These are phyloP conservation scores for Apostichopus parvimensis DNA, from an alignment of 35 echinoderm and acorn worm genomes.

Conservation along the genomic window DNA sequence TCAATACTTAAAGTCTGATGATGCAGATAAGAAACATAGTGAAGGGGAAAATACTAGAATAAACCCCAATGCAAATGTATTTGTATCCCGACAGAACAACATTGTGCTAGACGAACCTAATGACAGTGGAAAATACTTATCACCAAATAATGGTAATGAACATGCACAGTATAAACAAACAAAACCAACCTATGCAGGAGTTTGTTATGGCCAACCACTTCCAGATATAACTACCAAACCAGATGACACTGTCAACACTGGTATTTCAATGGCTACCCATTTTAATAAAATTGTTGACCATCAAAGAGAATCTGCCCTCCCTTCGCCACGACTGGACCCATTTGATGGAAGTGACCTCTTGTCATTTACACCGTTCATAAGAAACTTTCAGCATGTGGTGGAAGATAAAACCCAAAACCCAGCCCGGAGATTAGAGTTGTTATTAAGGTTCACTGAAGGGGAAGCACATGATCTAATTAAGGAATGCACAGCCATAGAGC, in stretches of 20 bases:
- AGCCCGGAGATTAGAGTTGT: background rate
- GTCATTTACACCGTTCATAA: conserved; percentile 53
- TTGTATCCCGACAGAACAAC: too few species aligned
- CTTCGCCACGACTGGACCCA: conserved; percentile 10
- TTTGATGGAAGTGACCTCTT: conserved; percentile 61
- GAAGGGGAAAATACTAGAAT: too few species aligned
- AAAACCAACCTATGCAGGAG: too few species aligned
- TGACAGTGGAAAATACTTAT: too few species aligned
- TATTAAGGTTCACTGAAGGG: conserved; percentile 57
- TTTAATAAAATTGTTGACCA: conserved; percentile 45
- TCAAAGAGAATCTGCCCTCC: conserved; percentile 49
- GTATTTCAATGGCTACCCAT: background rate
- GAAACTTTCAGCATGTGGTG: conserved; percentile 64
- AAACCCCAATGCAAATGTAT: too few species aligned
- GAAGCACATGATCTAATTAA: conserved; percentile 58
- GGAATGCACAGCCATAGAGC: conserved; percentile 34
- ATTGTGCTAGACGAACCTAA: too few species aligned
- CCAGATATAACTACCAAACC: too few species aligned
- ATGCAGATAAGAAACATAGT: background rate
- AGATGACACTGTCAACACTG: background rate
- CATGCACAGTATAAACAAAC: too few species aligned
- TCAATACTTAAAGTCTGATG: background rate
- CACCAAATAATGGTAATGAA: too few species aligned
- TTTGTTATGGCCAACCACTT: too few species aligned
- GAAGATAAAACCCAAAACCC: conserved; percentile 38